Evolutionary conservation across 2,113 vertebrate genomes (phyloP).

Genomic region (Hippopotamus amphibius): DNA sequence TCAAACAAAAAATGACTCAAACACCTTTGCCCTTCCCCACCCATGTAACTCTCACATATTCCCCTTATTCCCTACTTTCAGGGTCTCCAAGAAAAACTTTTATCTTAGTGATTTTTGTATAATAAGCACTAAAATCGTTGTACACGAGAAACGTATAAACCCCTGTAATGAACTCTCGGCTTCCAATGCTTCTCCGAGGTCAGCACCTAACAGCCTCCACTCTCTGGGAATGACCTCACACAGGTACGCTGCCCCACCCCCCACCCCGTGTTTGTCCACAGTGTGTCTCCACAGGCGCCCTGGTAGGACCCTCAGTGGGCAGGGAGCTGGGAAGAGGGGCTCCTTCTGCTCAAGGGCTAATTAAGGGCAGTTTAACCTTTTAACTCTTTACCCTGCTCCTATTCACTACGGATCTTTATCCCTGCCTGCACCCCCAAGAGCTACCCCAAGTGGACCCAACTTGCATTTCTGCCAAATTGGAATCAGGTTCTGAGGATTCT

Average conservation of each 20-base stretch:
- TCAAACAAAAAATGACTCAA: rapidly evolving
- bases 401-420: rapidly evolving
- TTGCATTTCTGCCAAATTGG: not conserved
- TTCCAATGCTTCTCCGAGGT: not conserved
- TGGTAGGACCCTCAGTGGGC: not conserved
- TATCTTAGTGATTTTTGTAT: too few species aligned
- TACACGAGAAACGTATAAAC: rapidly evolving
- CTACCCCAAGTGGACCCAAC: not conserved
- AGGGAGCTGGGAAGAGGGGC: not conserved
- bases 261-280: not conserved
- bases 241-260: too few species aligned
- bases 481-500: not conserved
- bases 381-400: rapidly evolving
- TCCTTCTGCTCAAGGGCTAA: too few species aligned
- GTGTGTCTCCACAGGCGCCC: too few species aligned
- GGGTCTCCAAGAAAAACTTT: not conserved
- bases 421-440: not conserved
- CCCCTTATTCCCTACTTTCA: not conserved
- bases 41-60: rapidly evolving
- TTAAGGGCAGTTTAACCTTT: not conserved
- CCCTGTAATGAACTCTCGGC: not conserved
- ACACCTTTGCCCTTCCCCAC: not conserved
- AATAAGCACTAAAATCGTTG: not conserved
- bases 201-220: not conserved
- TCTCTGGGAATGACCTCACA: not conserved